Evolutionary conservation across 2,797 vertebrate species (phyloP), one percentile per base, ranked within the genome.

Genomic region (Ceyx erithaca): DNA sequence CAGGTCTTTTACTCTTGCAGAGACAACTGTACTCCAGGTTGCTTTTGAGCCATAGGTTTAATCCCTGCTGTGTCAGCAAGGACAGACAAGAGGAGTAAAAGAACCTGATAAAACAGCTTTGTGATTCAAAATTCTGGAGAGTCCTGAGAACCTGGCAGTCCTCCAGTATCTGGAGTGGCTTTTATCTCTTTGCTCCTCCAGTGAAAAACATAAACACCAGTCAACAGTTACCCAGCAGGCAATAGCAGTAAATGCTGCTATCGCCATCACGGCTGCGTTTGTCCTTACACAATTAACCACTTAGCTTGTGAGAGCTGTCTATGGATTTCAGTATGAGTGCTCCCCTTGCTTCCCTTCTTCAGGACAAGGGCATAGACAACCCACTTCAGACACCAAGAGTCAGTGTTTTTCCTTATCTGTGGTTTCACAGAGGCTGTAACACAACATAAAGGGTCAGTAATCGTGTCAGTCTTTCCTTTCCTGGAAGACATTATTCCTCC

Each of bases 271-370:
- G 49, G 75, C 92, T 55, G 25, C 14, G 5, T 89, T 89, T 72
- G 77, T 91, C 87, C 93, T 70, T 87, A 71, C 85, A 90, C 89
- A 92, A 90, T 93, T 90, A 89, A 89, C 77, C 80, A 93, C 92
- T 93, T 45, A 86, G 70, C 80, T 89, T 14, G 5, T 6, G 41
- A 90, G 83, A 91, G 93, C 70, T 62, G 77, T 31, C 88, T 85
- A 2, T 54, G 93, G 89, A 69, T 87, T 79, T 57, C 85, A 41
- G 45, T 28, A 14, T 12, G 75, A 95, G 66, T 37, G 78, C 63
- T 79, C 69, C 43, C 55, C 85, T 73, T 66, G 75, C 85, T 85
- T 90, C 87, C 87, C 87, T 92, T 92, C 91, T 92, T 77, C 90
- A 77, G 93, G 84, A 84, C 87, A 83, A 95, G 93, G 87, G 63